Evolutionary conservation across 2,113 vertebrate species (phyloP), one percentile per base, ranked within the genome.

Genomic region (Synodontis membranacea): DNA sequence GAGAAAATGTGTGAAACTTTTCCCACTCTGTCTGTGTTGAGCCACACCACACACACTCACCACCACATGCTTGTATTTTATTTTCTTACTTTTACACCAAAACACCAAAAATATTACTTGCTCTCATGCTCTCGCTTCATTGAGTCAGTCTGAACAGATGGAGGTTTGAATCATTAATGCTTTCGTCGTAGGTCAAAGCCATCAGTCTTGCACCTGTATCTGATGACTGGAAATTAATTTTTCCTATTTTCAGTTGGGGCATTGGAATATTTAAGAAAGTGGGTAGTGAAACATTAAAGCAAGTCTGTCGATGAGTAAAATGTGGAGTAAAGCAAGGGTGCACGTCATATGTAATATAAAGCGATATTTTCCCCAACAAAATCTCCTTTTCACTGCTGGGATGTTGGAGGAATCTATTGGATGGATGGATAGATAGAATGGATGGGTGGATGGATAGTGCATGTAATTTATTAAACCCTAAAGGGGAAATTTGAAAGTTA

Each of bases 131-230:
- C 31, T 54, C 68, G 8, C n/a, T 50, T 72, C 31, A 31, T 39
- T 70, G 31, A 15, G 52, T 58, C 82, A 70, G 68, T 19, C 37
- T 25, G 46, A 72, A 74, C 74, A 86, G 84, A 84, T 80, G 80
- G 84, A 25, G 23, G 28, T 44, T 31, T 88, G 75, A 86, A 89
- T 86, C 86, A 60, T 89, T 86, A 50, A 89, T 86, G 66, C 34
- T 46, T 54, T 68, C 48, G 31, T 56, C 44, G 28, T 80, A 76
- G 78, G 60, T 89, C 80, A 86, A 83, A 80, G 60, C 72, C 44
- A 23, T 68, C 64, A 79, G 39, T 85, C 81, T 62, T 70, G 72
- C 84, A 88, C 84, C 81, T 81, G 83, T 82, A 89, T 66, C 68
- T 28, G 66, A 82, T 75, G 70, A 60, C 42, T 58, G n/a, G 48